These are phyloP conservation scores for Elysia chlorotica DNA, from an alignment of 1,140 invertebrate genomes.

Conservation along the genomic window DNA sequence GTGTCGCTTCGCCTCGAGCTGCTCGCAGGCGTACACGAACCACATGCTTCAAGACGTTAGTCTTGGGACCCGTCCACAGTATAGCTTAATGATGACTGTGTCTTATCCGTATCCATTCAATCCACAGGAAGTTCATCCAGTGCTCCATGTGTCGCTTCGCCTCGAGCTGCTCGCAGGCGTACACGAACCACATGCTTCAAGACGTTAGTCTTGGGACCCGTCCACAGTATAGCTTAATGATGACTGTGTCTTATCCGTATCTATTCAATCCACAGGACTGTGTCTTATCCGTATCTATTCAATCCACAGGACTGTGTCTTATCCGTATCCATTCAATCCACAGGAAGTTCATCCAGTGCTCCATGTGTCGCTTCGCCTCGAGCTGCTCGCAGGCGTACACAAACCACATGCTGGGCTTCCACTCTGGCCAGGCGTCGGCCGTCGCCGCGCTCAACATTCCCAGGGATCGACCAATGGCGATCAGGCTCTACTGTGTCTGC, in stretches of 20 bases:
- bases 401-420: slow-evolving; percentile 59
- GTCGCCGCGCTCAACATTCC: slow-evolving; percentile 45
- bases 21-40: slow-evolving; percentile 54
- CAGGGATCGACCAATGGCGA: slow-evolving; percentile 34
- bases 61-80: too few species aligned
- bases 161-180: slow-evolving; percentile 57
- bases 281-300: too few species aligned
- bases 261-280: too few species aligned
- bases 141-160: slow-evolving; percentile 59
- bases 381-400: slow-evolving; percentile 57
- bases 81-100: too few species aligned
- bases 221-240: too few species aligned
- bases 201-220: too few species aligned
- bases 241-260: too few species aligned
- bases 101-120: too few species aligned
- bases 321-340: too few species aligned
- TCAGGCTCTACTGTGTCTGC: slow-evolving; percentile 52
- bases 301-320: too few species aligned
- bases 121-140: background rate
- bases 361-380: slow-evolving; percentile 60
- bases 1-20: slow-evolving; percentile 60
- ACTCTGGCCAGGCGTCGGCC: slow-evolving; percentile 45
- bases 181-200: slow-evolving; percentile 59
- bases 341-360: slow-evolving; percentile 59
- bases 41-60: too few species aligned